These are phyloP conservation scores for Ispidina lecontei DNA, from an alignment of 2,797 vertebrate species.

Conservation along the genomic window DNA sequence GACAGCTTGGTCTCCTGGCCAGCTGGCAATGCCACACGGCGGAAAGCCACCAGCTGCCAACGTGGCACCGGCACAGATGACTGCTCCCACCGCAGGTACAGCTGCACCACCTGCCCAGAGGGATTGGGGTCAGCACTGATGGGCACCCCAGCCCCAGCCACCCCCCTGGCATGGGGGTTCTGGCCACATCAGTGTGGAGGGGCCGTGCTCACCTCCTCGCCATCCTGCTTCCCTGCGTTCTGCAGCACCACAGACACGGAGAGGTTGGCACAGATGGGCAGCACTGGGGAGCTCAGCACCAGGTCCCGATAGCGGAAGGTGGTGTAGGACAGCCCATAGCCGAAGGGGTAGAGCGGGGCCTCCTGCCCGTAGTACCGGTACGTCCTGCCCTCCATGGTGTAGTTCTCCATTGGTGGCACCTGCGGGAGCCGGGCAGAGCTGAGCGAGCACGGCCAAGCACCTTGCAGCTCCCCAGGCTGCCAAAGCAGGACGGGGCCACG, in stretches of 20 bases:
- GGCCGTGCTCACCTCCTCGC: conserved; percentile 65
- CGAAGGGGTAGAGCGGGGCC: conserved; percentile 74
- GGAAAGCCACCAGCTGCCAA: conserved; percentile 75
- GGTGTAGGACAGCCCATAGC: conserved; percentile 72
- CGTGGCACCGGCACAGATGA: conserved; percentile 47
- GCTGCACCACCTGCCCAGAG: conserved; percentile 64
- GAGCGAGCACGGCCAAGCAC: accelerated
- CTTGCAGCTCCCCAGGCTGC: accelerated
- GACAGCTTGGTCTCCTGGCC: conserved; percentile 29
- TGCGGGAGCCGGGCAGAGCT: neutral
- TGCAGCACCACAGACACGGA: conserved; percentile 58
- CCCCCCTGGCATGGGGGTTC: neutral
- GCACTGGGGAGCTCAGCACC: neutral
- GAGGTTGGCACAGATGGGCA: conserved; percentile 64
- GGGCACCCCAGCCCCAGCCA: neutral
- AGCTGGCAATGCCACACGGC: neutral
- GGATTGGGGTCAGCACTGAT: accelerated
- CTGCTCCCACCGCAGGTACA: conserved; percentile 71
- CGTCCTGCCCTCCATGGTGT: conserved; percentile 73
- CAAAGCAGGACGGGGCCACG: accelerated
- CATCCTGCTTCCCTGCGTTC: conserved; percentile 37
- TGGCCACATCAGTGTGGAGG: accelerated
- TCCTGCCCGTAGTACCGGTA: conserved; percentile 72
- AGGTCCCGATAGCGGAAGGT: conserved; percentile 66
- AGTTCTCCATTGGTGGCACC: conserved; percentile 73